Evolutionary conservation across 2,888 invertebrate genomes (phyloP).

Genomic region (Gortyna flavago): DNA sequence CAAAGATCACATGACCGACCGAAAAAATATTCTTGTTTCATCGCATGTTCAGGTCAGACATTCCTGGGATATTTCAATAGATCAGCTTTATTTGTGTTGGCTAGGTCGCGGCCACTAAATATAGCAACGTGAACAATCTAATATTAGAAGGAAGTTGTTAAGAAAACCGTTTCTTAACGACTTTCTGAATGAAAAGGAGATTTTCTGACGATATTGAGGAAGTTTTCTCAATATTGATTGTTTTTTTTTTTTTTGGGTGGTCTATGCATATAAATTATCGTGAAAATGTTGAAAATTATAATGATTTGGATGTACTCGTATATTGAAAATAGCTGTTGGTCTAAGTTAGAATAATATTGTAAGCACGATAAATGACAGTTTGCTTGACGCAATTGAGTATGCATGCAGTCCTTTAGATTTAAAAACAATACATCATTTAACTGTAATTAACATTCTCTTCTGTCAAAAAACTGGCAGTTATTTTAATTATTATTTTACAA

Average conservation of each 20-base stretch:
- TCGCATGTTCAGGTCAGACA: slow-evolving; percentile 9
- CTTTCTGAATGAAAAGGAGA: neutral
- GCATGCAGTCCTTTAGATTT: slow-evolving; percentile 6
- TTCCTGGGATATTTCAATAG: slow-evolving; percentile 47
- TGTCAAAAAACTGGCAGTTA: slow-evolving; percentile 68
- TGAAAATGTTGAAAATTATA: neutral
- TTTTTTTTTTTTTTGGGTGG: neutral
- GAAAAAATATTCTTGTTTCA: slow-evolving; percentile 16
- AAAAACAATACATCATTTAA: slow-evolving; percentile 47
- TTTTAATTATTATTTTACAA: slow-evolving; percentile 67
- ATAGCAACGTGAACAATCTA: slow-evolving; percentile 14
- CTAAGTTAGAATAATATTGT: neutral
- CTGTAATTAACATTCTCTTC: slow-evolving; percentile 63
- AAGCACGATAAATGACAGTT: neutral
- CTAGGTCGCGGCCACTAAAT: slow-evolving; percentile 51
- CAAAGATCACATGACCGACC: slow-evolving; percentile 19
- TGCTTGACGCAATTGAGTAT: neutral
- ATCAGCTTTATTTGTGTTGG: slow-evolving; percentile 52
- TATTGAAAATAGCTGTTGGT: neutral
- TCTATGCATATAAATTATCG: neutral
- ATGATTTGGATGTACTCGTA: neutral
- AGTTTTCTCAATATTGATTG: neutral
- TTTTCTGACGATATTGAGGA: slow-evolving; percentile 1
- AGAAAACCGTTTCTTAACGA: slow-evolving; percentile 10
- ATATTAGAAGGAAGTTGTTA: slow-evolving; percentile 21